Conservation (phyloP, 2,888 invertebrate genomes). For the Leptura quadrifasciata region DNA sequence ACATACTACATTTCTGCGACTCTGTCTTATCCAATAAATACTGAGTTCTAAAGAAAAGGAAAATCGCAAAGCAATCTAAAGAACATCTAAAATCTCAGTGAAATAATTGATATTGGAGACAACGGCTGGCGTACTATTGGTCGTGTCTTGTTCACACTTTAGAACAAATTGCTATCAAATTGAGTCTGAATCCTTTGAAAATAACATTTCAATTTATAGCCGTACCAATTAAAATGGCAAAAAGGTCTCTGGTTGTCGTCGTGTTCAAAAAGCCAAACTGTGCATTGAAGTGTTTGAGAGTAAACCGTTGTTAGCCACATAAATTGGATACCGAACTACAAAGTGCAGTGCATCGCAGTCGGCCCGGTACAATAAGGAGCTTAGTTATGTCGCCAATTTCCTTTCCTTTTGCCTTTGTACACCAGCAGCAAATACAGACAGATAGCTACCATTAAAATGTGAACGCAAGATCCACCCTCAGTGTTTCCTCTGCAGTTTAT, state of each 20-base stretch:
- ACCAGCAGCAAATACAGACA: slow-evolving; percentile 51
- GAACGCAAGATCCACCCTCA: slow-evolving; percentile 31
- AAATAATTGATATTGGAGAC: slow-evolving; percentile 2
- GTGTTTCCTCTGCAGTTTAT: slow-evolving; percentile 24
- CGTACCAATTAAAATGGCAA: slow-evolving; percentile 48
- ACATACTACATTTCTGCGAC: neutral
- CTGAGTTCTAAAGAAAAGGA: neutral
- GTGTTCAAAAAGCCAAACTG: slow-evolving; percentile 41
- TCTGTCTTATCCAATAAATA: neutral
- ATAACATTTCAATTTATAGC: slow-evolving; percentile 32
- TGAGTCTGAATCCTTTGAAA: slow-evolving; percentile 39
- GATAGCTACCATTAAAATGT: slow-evolving; percentile 51
- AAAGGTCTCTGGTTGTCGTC: slow-evolving; percentile 32
- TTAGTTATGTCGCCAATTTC: slow-evolving; percentile 61
- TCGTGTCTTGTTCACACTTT: slow-evolving; percentile 8
- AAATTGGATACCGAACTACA: slow-evolving; percentile 51
- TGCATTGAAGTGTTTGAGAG: slow-evolving; percentile 48
- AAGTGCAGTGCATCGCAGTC: slow-evolving; percentile 48
- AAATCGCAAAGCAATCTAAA: neutral
- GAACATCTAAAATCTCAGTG: neutral
- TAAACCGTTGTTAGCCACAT: slow-evolving; percentile 51
- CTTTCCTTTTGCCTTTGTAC: slow-evolving; percentile 55
- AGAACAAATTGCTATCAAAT: slow-evolving; percentile 38
- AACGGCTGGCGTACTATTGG: neutral
- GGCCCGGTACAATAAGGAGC: slow-evolving; percentile 54